Evolutionary conservation across 2,797 vertebrate genomes (phyloP).

Genomic region (Halcyon badia): DNA sequence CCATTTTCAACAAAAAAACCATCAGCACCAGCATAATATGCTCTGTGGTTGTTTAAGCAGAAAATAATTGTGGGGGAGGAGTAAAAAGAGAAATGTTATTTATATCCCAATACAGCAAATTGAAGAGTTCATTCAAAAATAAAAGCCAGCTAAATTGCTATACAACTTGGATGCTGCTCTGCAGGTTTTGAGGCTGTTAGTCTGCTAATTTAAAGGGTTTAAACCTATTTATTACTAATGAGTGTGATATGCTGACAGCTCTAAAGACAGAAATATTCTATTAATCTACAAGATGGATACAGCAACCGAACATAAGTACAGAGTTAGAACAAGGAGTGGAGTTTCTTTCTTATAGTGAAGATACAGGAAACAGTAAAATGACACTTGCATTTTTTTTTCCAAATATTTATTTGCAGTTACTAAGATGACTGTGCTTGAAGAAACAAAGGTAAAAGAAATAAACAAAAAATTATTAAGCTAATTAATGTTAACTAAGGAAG

Average conservation of each 20-base stretch:
- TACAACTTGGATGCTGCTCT: neutral
- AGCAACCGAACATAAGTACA: neutral
- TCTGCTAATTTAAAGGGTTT: conserved; percentile 13
- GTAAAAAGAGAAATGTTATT: neutral
- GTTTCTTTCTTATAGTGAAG: neutral
- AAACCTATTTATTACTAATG: conserved; percentile 18
- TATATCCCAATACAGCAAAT: neutral
- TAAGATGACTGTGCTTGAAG: neutral
- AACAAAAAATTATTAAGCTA: neutral
- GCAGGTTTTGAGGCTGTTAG: neutral
- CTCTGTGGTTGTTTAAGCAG: neutral
- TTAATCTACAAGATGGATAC: neutral
- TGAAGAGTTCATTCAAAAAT: neutral
- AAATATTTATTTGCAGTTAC: neutral
- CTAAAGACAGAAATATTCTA: neutral
- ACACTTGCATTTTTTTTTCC: neutral
- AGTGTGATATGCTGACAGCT: neutral
- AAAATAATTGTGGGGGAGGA: neutral
- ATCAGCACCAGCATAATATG: neutral
- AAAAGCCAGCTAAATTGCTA: neutral
- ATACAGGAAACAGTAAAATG: neutral
- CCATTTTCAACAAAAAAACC: neutral
- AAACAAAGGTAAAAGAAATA: neutral
- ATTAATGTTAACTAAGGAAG: neutral
- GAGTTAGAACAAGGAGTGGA: neutral